Conservation (phyloP, 2,797 vertebrate genomes). For the Helarctos malayanus region DNA sequence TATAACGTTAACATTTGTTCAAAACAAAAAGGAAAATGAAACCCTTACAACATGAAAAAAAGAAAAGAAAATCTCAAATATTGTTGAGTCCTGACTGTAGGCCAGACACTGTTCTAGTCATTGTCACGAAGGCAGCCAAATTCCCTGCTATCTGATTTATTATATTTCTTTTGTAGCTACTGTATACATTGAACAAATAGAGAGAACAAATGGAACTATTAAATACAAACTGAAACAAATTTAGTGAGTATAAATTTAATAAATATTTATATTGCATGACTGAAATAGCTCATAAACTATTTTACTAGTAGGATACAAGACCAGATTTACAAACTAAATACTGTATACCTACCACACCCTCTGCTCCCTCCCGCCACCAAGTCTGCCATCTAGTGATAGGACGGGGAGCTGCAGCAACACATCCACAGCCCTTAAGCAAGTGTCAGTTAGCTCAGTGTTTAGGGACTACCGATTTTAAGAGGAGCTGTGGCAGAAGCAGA, state of each 20-base stretch:
- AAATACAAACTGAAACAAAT: neutral
- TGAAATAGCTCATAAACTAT: neutral
- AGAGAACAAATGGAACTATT: neutral
- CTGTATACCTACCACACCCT: accelerated
- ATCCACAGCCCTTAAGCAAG: neutral
- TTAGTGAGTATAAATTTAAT: neutral
- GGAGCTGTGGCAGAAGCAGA: neutral
- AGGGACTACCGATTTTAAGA: neutral
- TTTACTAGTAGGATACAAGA: neutral
- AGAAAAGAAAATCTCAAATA: neutral
- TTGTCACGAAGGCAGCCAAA: neutral
- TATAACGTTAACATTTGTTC: neutral
- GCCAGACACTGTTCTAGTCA: neutral
- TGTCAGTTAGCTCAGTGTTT: neutral
- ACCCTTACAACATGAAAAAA: neutral
- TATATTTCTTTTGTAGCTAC: neutral
- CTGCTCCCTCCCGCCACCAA: neutral
- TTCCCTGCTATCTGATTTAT: neutral
- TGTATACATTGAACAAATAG: neutral
- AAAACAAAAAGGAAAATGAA: neutral
- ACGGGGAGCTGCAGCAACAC: neutral
- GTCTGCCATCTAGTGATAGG: constrained; percentile 45
- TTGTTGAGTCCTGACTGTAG: neutral
- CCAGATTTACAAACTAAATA: neutral
- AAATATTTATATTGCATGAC: neutral